Percentiles rank a stretch among this genome's conserved stretches.
These are phyloP conservation scores for Intellagama lesueurii DNA, from an alignment of 2,797 vertebrate genomes.

Conservation along the genomic window DNA sequence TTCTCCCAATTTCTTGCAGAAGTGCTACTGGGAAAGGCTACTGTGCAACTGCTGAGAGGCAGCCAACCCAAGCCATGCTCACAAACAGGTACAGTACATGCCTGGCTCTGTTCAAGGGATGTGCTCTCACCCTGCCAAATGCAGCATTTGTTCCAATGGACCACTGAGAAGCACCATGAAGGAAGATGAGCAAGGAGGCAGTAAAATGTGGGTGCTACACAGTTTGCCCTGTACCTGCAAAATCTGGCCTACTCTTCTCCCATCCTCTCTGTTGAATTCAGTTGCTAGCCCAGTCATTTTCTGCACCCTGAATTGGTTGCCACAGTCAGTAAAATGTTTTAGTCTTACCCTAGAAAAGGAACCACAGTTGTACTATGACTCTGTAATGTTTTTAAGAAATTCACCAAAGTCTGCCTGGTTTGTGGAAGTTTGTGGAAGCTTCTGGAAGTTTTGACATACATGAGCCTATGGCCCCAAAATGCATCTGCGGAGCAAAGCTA, in stretches of 20 bases:
- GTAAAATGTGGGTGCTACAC: neutral
- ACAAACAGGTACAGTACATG: too few species aligned
- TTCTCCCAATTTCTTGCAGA: neutral
- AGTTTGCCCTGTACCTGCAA: too few species aligned
- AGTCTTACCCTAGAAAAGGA: too few species aligned
- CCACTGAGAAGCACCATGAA: neutral
- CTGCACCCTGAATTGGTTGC: neutral
- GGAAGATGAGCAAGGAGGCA: neutral
- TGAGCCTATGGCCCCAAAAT: neutral
- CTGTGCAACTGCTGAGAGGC: neutral
- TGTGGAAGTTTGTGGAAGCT: too few species aligned
- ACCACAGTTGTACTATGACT: neutral
- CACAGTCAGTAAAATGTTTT: neutral
- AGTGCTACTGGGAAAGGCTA: too few species aligned
- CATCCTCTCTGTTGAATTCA: neutral
- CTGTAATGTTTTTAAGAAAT: neutral
- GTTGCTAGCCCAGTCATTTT: neutral
- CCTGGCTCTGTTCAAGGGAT: too few species aligned
- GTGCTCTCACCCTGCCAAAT: neutral
- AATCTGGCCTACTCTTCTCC: neutral
- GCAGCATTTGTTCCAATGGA: neutral
- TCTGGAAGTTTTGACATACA: neutral
- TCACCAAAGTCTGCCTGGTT: conserved; percentile 37
- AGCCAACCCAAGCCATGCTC: too few species aligned
- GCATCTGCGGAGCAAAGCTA: conserved; percentile 31